These are phyloP conservation scores for Scartelaos histophorus DNA, from an alignment of 2,113 vertebrate genomes.

Conservation along the genomic window DNA sequence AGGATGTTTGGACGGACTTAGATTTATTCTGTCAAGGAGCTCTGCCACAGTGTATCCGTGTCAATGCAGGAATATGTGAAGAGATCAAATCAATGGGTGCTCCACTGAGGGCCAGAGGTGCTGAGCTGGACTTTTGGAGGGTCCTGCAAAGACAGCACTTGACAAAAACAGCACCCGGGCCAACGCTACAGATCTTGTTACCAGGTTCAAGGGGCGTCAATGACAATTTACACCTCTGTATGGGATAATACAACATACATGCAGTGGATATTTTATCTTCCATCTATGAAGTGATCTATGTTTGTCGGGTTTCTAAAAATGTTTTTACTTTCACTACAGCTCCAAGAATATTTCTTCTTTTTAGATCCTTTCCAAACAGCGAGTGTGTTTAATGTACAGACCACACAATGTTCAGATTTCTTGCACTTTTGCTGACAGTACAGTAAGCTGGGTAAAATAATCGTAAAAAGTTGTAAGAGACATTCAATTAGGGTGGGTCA, in stretches of 20 bases:
- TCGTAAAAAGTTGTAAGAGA: not conserved
- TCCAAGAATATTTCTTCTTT: too few relatives aligned
- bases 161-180: conserved; percentile 14
- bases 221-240: conserved; percentile 17
- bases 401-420: too few relatives aligned
- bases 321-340: too few relatives aligned
- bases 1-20: conserved; percentile 48
- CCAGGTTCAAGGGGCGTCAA: conserved; percentile 13
- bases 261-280: not conserved
- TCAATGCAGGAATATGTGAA: conserved; percentile 69
- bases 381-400: too few relatives aligned
- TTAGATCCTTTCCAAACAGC: too few relatives aligned
- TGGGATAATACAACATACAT: conserved; percentile 8
- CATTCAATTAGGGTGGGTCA: not conserved
- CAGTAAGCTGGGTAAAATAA: too few relatives aligned
- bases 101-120: conserved; percentile 65
- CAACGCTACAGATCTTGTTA: conserved; percentile 23
- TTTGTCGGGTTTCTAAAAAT: not conserved
- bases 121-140: conserved; percentile 68
- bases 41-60: conserved; percentile 66
- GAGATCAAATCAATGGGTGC: conserved; percentile 68
- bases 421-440: too few relatives aligned
- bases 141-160: conserved; percentile 57
- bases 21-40: conserved; percentile 57
- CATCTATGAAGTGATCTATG: not conserved